Evolutionary conservation across 2,888 invertebrate genomes (phyloP).

Genomic region (Caradrina clavipalpis): DNA sequence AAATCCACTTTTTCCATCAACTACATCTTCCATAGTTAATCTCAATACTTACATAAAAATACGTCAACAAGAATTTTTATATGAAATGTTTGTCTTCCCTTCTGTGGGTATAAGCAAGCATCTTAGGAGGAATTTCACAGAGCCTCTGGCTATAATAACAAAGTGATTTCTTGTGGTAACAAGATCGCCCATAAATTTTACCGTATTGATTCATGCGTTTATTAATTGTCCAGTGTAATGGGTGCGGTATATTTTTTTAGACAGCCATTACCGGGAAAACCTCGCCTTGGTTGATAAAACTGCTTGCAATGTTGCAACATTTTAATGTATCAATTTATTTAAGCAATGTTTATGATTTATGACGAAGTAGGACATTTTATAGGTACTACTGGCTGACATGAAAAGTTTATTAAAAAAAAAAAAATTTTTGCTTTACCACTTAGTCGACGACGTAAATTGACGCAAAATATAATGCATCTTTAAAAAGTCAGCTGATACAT

Average conservation of each 20-base stretch:
- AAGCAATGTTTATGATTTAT: conserved; percentile 42
- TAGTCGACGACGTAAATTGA: neutral
- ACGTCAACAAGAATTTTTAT: conserved; percentile 58
- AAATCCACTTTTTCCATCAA: conserved; percentile 2
- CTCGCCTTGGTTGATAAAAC: conserved; percentile 15
- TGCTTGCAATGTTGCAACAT: conserved; percentile 41
- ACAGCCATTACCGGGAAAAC: conserved; percentile 27
- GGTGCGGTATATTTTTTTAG: conserved; percentile 41
- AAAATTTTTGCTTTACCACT: neutral
- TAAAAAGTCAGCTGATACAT: too few relatives aligned
- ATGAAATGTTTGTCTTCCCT: conserved; percentile 55
- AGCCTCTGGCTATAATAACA: conserved; percentile 61
- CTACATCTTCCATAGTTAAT: conserved; percentile 17
- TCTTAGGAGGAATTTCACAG: conserved; percentile 44
- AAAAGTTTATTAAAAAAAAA: neutral
- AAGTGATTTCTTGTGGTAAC: conserved; percentile 66
- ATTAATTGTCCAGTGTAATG: conserved; percentile 61
- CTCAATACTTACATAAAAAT: conserved; percentile 35
- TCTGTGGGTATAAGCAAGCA: conserved; percentile 28
- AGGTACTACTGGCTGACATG: neutral
- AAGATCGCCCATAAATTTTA: conserved; percentile 69
- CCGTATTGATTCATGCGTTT: conserved; percentile 71
- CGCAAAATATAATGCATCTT: too few relatives aligned
- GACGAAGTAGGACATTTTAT: conserved; percentile 9
- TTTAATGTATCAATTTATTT: conserved; percentile 28